These are phyloP conservation scores for Gnathonemus echidnorhynchus DNA, from an alignment of 2,113 vertebrate species.

Conservation along the genomic window DNA sequence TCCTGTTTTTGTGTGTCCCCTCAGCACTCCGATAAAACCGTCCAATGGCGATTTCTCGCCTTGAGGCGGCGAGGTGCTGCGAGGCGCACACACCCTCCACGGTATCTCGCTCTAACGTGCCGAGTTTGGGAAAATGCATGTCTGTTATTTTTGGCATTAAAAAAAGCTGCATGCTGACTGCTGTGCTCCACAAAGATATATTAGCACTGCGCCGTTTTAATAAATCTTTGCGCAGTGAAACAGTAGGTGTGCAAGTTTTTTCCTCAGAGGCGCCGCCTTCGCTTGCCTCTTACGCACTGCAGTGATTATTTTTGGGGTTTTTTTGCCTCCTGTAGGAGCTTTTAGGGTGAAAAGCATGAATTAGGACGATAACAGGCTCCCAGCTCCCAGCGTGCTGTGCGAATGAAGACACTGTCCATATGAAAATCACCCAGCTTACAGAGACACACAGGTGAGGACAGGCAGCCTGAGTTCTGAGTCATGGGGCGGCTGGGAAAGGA, in stretches of 20 bases:
- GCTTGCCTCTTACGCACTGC: neutral
- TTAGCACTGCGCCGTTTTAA: neutral
- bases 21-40: neutral
- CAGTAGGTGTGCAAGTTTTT: neutral
- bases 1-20: neutral
- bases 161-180: neutral
- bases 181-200: neutral
- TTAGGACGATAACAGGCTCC: neutral
- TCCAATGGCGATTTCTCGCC: neutral
- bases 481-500: neutral
- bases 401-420: neutral
- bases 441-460: neutral
- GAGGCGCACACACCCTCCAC: neutral
- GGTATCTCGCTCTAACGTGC: neutral
- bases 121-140: neutral
- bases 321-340: neutral
- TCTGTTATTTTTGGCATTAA: neutral
- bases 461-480: neutral
- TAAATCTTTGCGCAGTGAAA: neutral
- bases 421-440: neutral
- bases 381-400: neutral
- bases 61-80: neutral
- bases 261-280: neutral
- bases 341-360: neutral
- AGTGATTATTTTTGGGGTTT: neutral